Evolutionary conservation across 2,888 invertebrate genomes (phyloP), one percentile per base, ranked within the genome.

Genomic region (Microctonus hyperodae): DNA sequence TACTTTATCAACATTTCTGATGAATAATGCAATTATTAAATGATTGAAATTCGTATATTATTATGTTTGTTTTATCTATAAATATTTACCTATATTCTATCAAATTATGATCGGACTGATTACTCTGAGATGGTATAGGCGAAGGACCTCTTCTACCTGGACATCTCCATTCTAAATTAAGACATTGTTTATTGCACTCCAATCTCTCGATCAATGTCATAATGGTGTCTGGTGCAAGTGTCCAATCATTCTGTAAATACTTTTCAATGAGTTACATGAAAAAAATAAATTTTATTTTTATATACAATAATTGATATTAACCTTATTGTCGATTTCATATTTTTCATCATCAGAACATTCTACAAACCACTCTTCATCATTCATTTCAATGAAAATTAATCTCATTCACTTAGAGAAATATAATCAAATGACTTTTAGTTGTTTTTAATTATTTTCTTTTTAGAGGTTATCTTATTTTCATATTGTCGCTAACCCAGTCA

Each of bases 111-210:
- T 79, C 83, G 61, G 81, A 82, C 37, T 80, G 80, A 25, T 79
- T 76, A 74, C 87, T 88, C 74, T 85, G 86, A 3, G 88, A 87
- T 67, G 87, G 86, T 25, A 90, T 86, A 0, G 94, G 92, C 0
- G 93, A 92, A 2, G 92, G 92, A 3, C 91, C 88, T 64, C 92
- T 86, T 70, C 93, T 88, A 0, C 94, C 95, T 0, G 92, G 92
- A 78, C 92, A 92, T 78, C 91, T 91, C 94, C 94, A 95, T 72
- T 91, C 90, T 1, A 95, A 80, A 67, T 90, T 88, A 23, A 92
- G 85, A 28, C 90, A 87, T 37, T 88, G 90, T 50, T 88, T 90
- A 75, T 88, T 90, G 70, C 72, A 75, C 64, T 92, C 92, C 9
- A 95, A 84, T 71, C 88, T 86, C 69, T 90, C 88, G 78, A 94